Conservation (phyloP, 2,888 invertebrate species). For the Incurvaria masculella region DNA sequence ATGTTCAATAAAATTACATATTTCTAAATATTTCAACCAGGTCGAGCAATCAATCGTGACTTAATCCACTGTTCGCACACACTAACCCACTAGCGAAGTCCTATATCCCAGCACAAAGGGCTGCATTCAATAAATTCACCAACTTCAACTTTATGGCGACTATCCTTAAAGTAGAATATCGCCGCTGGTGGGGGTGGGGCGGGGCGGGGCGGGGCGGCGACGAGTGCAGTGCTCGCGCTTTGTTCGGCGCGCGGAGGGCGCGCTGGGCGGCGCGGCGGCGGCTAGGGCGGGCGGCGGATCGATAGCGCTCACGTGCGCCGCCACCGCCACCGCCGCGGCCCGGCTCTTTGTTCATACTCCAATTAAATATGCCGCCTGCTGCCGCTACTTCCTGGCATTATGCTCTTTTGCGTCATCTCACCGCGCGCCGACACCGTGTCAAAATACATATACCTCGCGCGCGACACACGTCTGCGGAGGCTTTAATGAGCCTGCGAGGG, state of each 20-base stretch:
- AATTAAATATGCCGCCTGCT: conserved; percentile 14
- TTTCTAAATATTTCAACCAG: too few species aligned
- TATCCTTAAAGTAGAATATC: too few species aligned
- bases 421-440: too few species aligned
- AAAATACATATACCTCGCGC: too few species aligned
- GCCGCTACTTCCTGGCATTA: conserved; percentile 7
- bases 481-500: too few species aligned
- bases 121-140: background rate
- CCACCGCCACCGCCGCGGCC: conserved; percentile 12
- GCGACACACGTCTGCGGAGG: too few species aligned
- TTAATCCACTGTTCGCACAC: too few species aligned
- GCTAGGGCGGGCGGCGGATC: conserved; percentile 21
- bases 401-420: conserved; percentile 1
- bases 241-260: conserved; percentile 14
- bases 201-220: conserved; percentile 3
- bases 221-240: conserved; percentile 8
- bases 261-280: conserved; percentile 19
- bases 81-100: too few species aligned
- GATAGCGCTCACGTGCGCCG: conserved; percentile 27
- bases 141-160: background rate
- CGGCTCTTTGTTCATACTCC: conserved; percentile 26
- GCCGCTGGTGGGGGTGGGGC: background rate
- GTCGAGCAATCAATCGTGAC: too few species aligned
- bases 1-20: too few species aligned
- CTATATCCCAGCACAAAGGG: background rate